Conservation (phyloP, 2,113 vertebrate genomes). For the Ceuthmochares aereus region DNA sequence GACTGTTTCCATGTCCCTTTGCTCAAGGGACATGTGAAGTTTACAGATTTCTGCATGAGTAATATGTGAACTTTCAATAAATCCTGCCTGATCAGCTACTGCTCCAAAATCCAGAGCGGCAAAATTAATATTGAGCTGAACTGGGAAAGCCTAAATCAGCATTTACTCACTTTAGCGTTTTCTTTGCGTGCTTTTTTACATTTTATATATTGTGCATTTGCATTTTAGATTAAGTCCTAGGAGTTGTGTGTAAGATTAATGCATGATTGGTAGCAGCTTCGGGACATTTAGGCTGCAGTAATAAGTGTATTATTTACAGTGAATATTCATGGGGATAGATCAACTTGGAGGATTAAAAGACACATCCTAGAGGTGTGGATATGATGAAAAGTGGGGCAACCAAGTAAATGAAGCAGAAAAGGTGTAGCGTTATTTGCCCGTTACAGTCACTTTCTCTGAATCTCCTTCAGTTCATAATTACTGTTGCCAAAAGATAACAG, state of each 20-base stretch:
- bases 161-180: neutral
- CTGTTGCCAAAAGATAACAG: neutral
- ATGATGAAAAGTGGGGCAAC: neutral
- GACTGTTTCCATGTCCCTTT: neutral
- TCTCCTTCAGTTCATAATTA: neutral
- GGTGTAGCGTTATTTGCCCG: neutral
- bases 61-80: neutral
- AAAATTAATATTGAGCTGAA: neutral
- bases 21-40: neutral
- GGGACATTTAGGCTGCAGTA: neutral
- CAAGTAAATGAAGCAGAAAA: conserved; percentile 25
- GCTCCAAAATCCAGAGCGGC: neutral
- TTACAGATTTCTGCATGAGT: neutral
- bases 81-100: neutral
- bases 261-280: conserved; percentile 9
- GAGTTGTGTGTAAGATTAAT: neutral
- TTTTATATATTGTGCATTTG: neutral
- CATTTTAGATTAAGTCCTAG: conserved; percentile 6
- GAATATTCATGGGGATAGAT: conserved; percentile 39
- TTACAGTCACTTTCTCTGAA: neutral
- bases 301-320: conserved; percentile 1
- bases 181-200: neutral
- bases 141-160: neutral
- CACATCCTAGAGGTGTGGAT: neutral
- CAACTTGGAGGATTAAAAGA: conserved; percentile 3